Base-by-base conservation (phyloP, 2,888 invertebrate genomes). In the Drosophila helvetica region DNA sequence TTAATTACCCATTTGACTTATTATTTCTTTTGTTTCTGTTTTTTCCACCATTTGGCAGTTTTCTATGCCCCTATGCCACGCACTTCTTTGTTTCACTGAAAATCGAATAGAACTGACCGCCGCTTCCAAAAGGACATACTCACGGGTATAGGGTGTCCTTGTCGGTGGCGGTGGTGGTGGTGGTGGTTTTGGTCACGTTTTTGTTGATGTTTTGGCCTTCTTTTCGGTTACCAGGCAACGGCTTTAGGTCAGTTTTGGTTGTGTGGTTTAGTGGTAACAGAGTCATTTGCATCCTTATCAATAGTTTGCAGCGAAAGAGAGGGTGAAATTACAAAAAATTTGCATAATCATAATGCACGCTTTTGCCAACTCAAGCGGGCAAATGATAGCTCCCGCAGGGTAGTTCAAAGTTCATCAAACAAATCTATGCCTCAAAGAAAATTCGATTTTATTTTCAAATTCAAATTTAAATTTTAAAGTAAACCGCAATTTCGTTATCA, bases 161-260 rank as follows among this genome's bases (percentile, higher is more conserved):
- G 33, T 27, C 38, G 38, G 25, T 42, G 80, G 86, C 77, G 88
- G 87, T 83, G 46, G 87, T 84, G 38, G 25, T 42, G 80, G 86
- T 79, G 88, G 87, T 83, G 46, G 87, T 84, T 83, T 86, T 68
- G 56, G 58, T 67, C 88, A 84, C 51, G 65, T 77, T 72, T 51
- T 83, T 78, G 47, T 73, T 75, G 75, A 57, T 69, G 64, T 60
- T 57, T 48, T 18, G 10, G 38, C 38, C n/a, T 38, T 38, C 38
- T 38, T 38, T 15, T 2, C n/a, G 22, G 86, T 84, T 69, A 46
- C 79, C 67, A 12, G 43, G 81, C 68, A 78, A 88, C 88, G 71
- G 85, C 87, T 84, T 77, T 84, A 67, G 89, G 83, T 84, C 83
- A 84, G 74, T 68, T 78, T 42, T 84, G 76, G 86, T 86, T 83